Evolutionary conservation across 2,888 invertebrate genomes (phyloP), one percentile per base, ranked within the genome.

Genomic region (Fragum fragum): DNA sequence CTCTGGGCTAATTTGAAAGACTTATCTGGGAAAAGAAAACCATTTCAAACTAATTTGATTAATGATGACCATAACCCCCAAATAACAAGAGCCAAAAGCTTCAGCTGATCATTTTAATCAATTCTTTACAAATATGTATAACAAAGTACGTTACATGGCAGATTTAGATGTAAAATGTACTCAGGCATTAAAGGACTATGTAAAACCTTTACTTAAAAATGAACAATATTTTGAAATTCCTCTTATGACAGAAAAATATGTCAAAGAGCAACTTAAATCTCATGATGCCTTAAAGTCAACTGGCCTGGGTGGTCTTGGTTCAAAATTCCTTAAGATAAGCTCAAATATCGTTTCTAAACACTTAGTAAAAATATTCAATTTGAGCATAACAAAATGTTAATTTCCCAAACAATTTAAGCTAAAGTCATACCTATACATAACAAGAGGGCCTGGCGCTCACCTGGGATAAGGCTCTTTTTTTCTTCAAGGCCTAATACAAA

Each of bases 1-100:
- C 42, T 68, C n/a, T 68, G 68, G 68, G 39, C 39, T 14, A n/a
- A 39, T 23, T 42, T 68, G 2, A 68, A 68, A 68, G 68, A 68
- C 1, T 39, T 68, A 23, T 68, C 68, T 2, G 68, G 68, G 9
- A 68, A 68, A 68, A 11, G 2, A 42, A 68, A 36, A 68, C 2
- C 14, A 47, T 9, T 16, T 47, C 47, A 47, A 47, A 5, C 14
- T 47, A 5, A 5, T 47, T 47, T 47, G 3, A 47, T 47, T 3
- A 5, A 47, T 47, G 47, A 47, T 47, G 47, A 47, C 14, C 5
- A 47, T 47, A 16, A 14, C n/a, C 2, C 5, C 3, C 5, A 5
- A 47, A 47, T 47, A 5, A 9, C 16, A 18, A n/a, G 47, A 47
- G 7, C 47, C 47, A 47, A n/a, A 47, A 47, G n/a, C 5, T 47